Base-by-base conservation (phyloP, 2,888 invertebrate genomes). In the Odiellus spinosus region DNA sequence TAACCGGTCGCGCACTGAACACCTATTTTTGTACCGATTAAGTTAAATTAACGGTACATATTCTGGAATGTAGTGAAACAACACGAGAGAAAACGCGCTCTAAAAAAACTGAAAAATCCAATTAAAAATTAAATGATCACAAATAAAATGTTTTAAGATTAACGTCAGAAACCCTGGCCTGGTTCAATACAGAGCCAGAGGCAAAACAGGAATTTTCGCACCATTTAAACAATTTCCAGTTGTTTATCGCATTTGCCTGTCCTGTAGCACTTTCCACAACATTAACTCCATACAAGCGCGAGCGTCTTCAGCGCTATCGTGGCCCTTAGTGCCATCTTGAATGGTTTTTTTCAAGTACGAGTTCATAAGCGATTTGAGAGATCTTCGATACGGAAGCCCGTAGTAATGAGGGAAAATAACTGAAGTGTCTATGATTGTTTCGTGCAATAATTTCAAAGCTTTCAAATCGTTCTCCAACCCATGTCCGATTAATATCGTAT, bases 221-320 rank as follows among this genome's bases (percentile, higher is more conserved):
- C 26, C 26, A 26, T 26, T 8, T 26, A 26, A 26, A 26, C 8
- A 6, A 26, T 26, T 26, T 26, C 5, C 26, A 4, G 26, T 26
- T 26, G 8, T 26, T 26, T 26, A 8, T 26, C 8, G 26, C 26
- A 26, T 26, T 26, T 38, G 38, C 38, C 38, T 17, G 18, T 38
- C 38, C 14, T 38, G 15, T n/a, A 38, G 2, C 10, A 91, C 68
- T 69, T 85, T 91, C 74, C 80, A 83, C 56, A 82, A 75, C 64
- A 96, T 76, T 49, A 98, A 71, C 63, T 93, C 84, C 78, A 98
- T 84, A 64, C 91, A 91, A 2, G 91, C 80, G 38, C 78, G 73
- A 0, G 98, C 95, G 73, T 98, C 98, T 67, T 98, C 96, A 26
- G 84, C 81, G 67, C 91, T 91, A 73, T 96, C 91, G 63, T 98